phyloP scores from a whole-genome alignment of 2,797 vertebrate species.

The Lophura swinhoii region DNA sequence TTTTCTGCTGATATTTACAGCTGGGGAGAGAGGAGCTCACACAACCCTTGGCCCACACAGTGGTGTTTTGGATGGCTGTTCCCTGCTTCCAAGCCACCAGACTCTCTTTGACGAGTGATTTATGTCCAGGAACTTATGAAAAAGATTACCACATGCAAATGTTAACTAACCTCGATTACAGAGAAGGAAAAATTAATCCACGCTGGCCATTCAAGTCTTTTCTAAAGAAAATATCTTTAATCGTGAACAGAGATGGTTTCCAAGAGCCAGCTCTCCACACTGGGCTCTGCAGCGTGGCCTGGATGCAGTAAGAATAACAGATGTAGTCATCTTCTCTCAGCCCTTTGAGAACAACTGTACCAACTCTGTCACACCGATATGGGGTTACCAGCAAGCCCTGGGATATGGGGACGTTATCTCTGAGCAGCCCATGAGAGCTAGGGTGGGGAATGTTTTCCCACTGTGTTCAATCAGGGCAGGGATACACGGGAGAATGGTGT shows the following conservation, averaged over 20 bases:
- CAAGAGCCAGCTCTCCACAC: background rate
- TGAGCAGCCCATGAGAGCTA: background rate
- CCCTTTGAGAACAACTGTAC: background rate
- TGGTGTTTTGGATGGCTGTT: background rate
- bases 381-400: background rate
- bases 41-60: background rate
- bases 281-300: background rate
- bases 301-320: conserved; percentile 25
- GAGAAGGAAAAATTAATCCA: conserved; percentile 24
- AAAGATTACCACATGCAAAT: conserved; percentile 39
- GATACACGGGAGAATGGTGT: background rate
- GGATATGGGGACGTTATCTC: background rate
- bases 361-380: background rate
- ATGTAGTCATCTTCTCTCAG: conserved; percentile 2
- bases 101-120: background rate
- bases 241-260: background rate
- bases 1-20: background rate
- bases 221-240: conserved; percentile 39
- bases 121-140: conserved; percentile 26
- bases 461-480: background rate
- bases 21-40: background rate
- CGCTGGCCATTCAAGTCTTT: background rate
- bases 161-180: conserved; percentile 19
- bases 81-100: conserved; percentile 15
- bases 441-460: background rate